phyloP scores from a whole-genome alignment of 1,140 invertebrate genomes.

The Bombus confusus region DNA sequence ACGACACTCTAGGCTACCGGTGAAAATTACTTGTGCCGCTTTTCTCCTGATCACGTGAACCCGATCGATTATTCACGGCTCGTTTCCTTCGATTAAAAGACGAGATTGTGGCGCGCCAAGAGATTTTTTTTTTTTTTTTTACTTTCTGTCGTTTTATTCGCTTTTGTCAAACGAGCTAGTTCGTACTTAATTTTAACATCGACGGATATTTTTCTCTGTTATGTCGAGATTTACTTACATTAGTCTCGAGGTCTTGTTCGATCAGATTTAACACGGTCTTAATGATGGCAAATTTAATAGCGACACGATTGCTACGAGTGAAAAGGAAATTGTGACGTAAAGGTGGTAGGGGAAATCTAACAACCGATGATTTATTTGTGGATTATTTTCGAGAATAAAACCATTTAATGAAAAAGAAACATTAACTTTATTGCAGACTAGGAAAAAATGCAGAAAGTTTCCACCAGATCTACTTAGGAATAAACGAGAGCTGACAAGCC shows the following conservation, averaged over 20 bases:
- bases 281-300: background rate
- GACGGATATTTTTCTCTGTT: background rate
- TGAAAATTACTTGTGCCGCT: conserved; percentile 19
- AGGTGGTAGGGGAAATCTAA: background rate
- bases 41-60: conserved; percentile 25
- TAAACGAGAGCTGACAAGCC: background rate
- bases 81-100: conserved; percentile 15
- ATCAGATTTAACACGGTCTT: background rate
- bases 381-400: no score
- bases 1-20: background rate
- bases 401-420: background rate
- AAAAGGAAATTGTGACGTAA: background rate
- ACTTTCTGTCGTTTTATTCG: background rate
- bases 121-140: background rate
- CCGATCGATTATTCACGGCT: conserved; percentile 30
- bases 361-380: no score
- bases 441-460: background rate
- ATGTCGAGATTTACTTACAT: background rate
- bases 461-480: background rate
- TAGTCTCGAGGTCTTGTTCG: background rate
- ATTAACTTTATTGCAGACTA: background rate
- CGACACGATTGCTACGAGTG: background rate
- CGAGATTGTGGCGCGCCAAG: conserved; percentile 1
- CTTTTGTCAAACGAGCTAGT: background rate
- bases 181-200: background rate